phyloP scores from a whole-genome alignment of 2,797 vertebrate species.

The Lateolabrax maculatus region DNA sequence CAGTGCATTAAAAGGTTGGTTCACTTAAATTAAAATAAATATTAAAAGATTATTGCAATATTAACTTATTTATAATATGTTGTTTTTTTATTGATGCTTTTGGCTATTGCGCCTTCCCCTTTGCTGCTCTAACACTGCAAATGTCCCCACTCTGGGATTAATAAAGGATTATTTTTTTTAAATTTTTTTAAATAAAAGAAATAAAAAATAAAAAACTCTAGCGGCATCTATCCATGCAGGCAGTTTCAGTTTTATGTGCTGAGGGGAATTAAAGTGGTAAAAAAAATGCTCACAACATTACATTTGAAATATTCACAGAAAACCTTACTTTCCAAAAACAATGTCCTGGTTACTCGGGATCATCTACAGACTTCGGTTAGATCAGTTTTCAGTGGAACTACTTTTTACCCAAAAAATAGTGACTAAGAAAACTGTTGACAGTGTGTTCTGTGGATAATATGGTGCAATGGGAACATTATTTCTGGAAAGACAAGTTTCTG shows the following conservation, averaged over 20 bases:
- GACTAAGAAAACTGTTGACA: conserved; percentile 32
- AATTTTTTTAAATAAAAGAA: too few species aligned
- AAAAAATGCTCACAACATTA: background rate
- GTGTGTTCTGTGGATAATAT: conserved; percentile 31
- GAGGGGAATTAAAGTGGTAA: too few species aligned
- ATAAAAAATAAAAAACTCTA: background rate
- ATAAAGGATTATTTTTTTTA: too few species aligned
- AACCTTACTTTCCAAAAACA: conserved; percentile 6
- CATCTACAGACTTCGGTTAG: background rate
- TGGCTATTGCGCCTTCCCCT: too few species aligned
- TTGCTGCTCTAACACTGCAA: too few species aligned
- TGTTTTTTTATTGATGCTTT: too few species aligned
- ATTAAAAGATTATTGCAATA: too few species aligned
- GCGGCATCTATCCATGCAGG: background rate
- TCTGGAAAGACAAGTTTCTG: conserved; percentile 35
- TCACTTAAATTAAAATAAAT: background rate
- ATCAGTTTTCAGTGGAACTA: conserved; percentile 11
- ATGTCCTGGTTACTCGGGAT: background rate
- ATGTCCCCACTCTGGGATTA: too few species aligned
- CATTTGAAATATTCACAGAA: background rate
- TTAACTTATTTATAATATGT: too few species aligned
- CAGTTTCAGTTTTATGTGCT: background rate
- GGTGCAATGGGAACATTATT: conserved; percentile 36
- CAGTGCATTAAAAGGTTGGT: background rate
- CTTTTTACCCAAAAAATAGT: conserved; percentile 15